Percentiles rank a stretch among this genome's conserved stretches.
These are phyloP conservation scores for Euleptes europaea DNA, from an alignment of 2,113 vertebrate species.

Conservation along the genomic window DNA sequence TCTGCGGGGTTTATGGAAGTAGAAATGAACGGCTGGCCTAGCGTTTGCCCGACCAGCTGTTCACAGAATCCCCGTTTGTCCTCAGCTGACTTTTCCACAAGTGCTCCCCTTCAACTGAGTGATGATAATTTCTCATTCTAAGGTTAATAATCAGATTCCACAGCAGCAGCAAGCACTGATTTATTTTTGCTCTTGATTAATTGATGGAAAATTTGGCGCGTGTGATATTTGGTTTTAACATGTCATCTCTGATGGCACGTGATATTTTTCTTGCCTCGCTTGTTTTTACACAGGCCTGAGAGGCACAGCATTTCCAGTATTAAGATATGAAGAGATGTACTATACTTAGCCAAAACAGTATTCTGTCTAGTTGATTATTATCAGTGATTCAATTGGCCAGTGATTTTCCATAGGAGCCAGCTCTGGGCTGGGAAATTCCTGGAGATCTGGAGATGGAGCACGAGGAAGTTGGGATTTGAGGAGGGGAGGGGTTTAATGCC, in stretches of 20 bases:
- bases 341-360: not conserved
- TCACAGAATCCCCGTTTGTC: slow-evolving; percentile 25
- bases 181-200: not conserved
- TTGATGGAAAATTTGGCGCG: not conserved
- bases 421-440: not conserved
- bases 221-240: not conserved
- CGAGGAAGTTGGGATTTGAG: too few relatives aligned
- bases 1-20: slow-evolving; percentile 17
- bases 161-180: slow-evolving; percentile 4
- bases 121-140: slow-evolving; percentile 29
- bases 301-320: not conserved
- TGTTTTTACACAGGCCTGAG: not conserved
- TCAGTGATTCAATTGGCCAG: not conserved
- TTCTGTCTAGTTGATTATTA: not conserved
- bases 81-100: slow-evolving; percentile 22
- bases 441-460: not conserved
- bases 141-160: slow-evolving; percentile 31
- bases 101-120: not conserved
- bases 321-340: not conserved
- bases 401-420: not conserved
- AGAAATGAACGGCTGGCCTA: slow-evolving; percentile 6
- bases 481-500: too few relatives aligned
- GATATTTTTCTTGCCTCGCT: not conserved
- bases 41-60: slow-evolving; percentile 33
- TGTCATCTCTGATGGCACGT: not conserved